Conservation (phyloP, 2,797 vertebrate species). For the Odontamblyopus lacepedii region DNA sequence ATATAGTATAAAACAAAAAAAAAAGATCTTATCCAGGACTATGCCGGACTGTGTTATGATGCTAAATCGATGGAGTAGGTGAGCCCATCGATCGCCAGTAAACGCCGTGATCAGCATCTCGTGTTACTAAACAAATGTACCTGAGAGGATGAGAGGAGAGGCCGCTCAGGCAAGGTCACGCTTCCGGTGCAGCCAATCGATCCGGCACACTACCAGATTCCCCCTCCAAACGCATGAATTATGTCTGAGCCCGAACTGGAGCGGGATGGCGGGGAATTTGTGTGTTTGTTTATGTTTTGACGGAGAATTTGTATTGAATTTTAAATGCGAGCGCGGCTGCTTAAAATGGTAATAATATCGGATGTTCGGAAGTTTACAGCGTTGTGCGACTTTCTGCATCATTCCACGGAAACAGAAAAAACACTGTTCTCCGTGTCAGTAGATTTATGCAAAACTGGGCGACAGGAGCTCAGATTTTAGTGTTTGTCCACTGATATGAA, state of each 20-base stretch:
- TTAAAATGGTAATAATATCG: too few species aligned
- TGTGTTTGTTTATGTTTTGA: background rate
- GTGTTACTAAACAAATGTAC: slow-evolving; percentile 33
- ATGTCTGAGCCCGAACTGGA: slow-evolving; percentile 44
- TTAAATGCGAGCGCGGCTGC: too few species aligned
- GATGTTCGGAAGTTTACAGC: too few species aligned
- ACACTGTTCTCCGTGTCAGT: too few species aligned
- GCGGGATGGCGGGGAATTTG: slow-evolving; percentile 16
- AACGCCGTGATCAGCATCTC: slow-evolving; percentile 35
- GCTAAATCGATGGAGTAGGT: slow-evolving; percentile 35
- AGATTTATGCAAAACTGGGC: too few species aligned
- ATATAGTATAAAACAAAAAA: slow-evolving; percentile 12
- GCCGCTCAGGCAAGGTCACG: slow-evolving; percentile 32
- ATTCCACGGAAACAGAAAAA: too few species aligned
- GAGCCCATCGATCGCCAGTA: slow-evolving; percentile 23
- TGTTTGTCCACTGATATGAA: too few species aligned
- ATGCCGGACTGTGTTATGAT: slow-evolving; percentile 12
- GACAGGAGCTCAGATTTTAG: too few species aligned
- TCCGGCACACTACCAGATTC: slow-evolving; percentile 17
- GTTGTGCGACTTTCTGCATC: too few species aligned
- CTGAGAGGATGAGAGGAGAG: slow-evolving; percentile 20
- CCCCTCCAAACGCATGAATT: slow-evolving; percentile 43
- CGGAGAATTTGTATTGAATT: background rate
- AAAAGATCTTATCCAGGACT: background rate
- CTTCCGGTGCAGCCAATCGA: slow-evolving; percentile 38